Conservation (phyloP, 1,140 invertebrate genomes). For the Aethina tumida region DNA sequence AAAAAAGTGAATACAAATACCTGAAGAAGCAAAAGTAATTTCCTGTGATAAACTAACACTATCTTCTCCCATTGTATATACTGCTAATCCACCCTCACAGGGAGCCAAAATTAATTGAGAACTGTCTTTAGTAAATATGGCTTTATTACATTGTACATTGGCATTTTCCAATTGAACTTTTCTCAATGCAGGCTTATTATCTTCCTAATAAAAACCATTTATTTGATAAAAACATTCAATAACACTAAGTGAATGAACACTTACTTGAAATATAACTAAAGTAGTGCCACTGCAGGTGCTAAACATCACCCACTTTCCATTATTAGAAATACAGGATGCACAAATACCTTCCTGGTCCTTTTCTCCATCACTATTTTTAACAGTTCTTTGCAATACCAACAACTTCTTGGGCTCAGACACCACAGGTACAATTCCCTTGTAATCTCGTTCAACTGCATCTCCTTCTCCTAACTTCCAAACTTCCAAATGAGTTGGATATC, state of each 20-base stretch:
- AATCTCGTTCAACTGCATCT: constrained; percentile 20
- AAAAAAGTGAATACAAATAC: constrained; percentile 7
- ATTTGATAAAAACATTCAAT: neutral
- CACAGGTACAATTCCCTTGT: constrained; percentile 21
- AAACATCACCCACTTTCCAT: constrained; percentile 61
- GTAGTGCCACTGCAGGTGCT: constrained; percentile 55
- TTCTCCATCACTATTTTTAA: constrained; percentile 33
- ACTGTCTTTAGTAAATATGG: constrained; percentile 24
- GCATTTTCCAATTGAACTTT: constrained; percentile 37
- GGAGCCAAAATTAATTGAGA: constrained; percentile 24
- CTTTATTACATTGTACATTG: constrained; percentile 29
- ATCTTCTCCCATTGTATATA: constrained; percentile 22
- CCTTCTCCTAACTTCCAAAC: constrained; percentile 40
- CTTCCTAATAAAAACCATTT: constrained; percentile 28
- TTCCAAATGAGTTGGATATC: constrained; percentile 55
- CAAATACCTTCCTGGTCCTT: constrained; percentile 52
- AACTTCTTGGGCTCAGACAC: constrained; percentile 52
- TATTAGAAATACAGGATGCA: constrained; percentile 55
- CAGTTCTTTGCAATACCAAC: constrained; percentile 40
- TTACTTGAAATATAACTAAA: constrained; percentile 54
- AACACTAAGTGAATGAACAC: constrained; percentile 20
- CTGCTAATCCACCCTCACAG: constrained; percentile 20
- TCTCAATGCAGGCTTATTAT: constrained; percentile 35
- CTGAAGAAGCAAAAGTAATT: neutral
- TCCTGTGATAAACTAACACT: constrained; percentile 1